Conservation (phyloP, 2,888 invertebrate genomes). For the Clanis bilineata region DNA sequence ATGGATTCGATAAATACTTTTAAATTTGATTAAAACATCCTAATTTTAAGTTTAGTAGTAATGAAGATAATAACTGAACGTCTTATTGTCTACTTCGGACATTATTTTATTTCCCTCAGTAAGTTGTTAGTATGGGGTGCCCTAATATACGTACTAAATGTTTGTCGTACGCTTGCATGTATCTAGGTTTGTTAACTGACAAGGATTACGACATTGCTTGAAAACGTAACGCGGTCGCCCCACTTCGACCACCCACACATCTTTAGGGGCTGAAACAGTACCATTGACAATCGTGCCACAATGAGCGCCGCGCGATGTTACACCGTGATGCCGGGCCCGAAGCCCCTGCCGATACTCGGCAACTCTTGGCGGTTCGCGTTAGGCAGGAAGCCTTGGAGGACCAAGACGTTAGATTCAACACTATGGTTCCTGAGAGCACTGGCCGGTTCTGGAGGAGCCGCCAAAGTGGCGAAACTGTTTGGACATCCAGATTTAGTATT, state of each 20-base stretch:
- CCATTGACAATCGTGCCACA: slow-evolving; percentile 58
- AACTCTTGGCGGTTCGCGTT: slow-evolving; percentile 91
- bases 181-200: slow-evolving; percentile 44
- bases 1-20: too few relatives aligned
- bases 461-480: slow-evolving; percentile 85
- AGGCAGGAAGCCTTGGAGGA: slow-evolving; percentile 69
- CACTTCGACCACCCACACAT: slow-evolving; percentile 50
- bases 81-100: background rate
- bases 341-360: slow-evolving; percentile 87
- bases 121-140: background rate
- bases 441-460: slow-evolving; percentile 77
- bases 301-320: slow-evolving; percentile 80
- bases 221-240: slow-evolving; percentile 66
- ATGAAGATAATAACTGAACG: background rate
- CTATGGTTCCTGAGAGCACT: slow-evolving; percentile 74
- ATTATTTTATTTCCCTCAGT: background rate
- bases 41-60: too few relatives aligned
- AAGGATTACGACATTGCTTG: slow-evolving; percentile 64
- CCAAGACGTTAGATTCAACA: slow-evolving; percentile 80
- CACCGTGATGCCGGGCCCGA: slow-evolving; percentile 88
- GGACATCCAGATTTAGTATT: slow-evolving; percentile 90
- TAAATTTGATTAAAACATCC: too few relatives aligned
- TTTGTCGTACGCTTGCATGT: slow-evolving; percentile 41
- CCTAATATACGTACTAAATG: slow-evolving; percentile 9
- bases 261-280: slow-evolving; percentile 54